Base-by-base conservation (phyloP, 2,888 invertebrate genomes). In the Acrocyrtus sp. region DNA sequence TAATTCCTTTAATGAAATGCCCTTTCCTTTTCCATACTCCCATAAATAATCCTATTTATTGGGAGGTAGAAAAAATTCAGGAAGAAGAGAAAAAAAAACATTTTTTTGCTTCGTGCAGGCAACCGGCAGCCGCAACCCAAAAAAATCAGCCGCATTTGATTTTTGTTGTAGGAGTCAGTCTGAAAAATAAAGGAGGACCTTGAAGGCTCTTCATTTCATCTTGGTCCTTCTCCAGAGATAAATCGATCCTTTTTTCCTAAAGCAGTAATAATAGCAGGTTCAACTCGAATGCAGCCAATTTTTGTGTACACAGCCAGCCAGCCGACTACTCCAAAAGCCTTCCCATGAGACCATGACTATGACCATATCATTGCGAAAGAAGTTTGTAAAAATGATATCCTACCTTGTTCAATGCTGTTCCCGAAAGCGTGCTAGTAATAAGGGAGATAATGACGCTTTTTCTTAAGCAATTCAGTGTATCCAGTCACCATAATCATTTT, bases 1-100 rank as follows among this genome's bases (percentile, higher is more conserved):
- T 76, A 76, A 76, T 76, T 74, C 74, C 61, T 53, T 56, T 76
- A 76, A 76, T 76, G 70, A 76, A 76, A 72, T 68, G 74, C 58
- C 39, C 63, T 65, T 65, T 72, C 43, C 65, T 60, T 41, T 65
- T 27, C 47, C 51, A 50, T 57, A 45, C 27, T 26, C 10, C 21
- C 19, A n/a, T n/a, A n/a, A n/a, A n/a, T n/a, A n/a, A n/a, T n/a
- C n/a, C n/a, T 45, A 34, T 34, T 34, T 34, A 34, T n/a, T n/a
- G n/a, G n/a, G n/a, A 34, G 34, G 4, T 45, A n/a, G 45, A n/a
- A 17, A 45, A 45, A 57, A 22, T 43, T 27, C 12, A 39, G 47
- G 17, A 53, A 39, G 24, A 66, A 48, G 24, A 43, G 61, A 51
- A 45, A 24, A 65, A 34, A 43, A 51, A 22, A 54, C 21, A 50